Conservation (phyloP, 2,113 vertebrate species). For the Dasyprocta punctata region DNA sequence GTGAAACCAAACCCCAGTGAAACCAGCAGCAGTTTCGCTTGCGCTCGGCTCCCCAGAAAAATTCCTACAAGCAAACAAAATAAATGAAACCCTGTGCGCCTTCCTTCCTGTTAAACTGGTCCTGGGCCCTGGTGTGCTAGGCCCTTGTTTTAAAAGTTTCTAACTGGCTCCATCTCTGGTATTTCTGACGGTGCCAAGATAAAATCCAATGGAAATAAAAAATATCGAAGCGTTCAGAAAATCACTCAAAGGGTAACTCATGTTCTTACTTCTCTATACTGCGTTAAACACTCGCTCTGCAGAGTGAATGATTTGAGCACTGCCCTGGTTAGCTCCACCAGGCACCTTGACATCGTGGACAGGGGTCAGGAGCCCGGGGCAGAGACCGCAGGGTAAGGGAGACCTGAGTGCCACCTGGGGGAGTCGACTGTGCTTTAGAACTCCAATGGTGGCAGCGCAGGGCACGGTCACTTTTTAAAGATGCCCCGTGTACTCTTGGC, state of each 20-base stretch:
- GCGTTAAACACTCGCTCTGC: neutral
- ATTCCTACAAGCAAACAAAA: conserved; percentile 75
- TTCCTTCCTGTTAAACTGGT: conserved; percentile 54
- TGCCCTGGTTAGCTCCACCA: neutral
- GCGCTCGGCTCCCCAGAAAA: conserved; percentile 51
- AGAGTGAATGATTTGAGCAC: neutral
- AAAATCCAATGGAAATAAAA: neutral
- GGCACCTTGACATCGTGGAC: neutral
- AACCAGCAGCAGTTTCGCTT: conserved; percentile 77
- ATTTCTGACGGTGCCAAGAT: neutral
- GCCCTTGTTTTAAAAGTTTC: neutral
- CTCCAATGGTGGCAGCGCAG: neutral
- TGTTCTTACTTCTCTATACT: neutral
- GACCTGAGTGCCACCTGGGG: neutral
- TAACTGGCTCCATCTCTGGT: neutral
- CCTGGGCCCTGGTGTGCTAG: neutral
- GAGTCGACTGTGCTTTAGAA: neutral
- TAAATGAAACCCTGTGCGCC: conserved; percentile 13
- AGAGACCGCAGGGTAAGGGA: neutral
- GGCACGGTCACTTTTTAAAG: neutral
- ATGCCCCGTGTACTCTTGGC: neutral
- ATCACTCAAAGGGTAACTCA: neutral
- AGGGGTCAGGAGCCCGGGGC: neutral
- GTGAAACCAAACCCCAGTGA: conserved; percentile 74
- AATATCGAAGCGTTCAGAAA: neutral